Evolutionary conservation across 2,113 vertebrate species (phyloP).

Genomic region (Notiomystis cincta): DNA sequence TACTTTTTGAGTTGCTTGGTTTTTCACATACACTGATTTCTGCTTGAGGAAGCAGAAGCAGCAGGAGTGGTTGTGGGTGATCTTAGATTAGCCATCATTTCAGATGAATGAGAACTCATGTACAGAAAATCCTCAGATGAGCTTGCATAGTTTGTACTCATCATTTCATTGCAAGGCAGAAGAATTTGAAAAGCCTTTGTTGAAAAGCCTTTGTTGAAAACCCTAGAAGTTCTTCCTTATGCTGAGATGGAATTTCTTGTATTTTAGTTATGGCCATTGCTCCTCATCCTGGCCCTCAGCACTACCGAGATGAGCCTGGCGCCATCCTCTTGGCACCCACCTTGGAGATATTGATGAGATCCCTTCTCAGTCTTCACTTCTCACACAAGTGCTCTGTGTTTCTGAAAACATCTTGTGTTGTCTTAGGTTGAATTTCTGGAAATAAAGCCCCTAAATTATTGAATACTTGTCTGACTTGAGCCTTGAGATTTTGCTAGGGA

Average conservation of each 20-base stretch:
- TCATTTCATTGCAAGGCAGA: background rate
- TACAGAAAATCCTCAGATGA: background rate
- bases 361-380: background rate
- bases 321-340: background rate
- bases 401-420: background rate
- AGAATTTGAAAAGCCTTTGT: background rate
- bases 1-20: background rate
- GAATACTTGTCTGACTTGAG: background rate
- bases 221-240: background rate
- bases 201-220: rapidly evolving
- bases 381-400: background rate
- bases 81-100: background rate
- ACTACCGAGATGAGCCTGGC: background rate
- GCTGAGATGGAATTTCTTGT: background rate
- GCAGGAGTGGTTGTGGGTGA: background rate
- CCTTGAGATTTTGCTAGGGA: background rate
- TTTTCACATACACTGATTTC: background rate
- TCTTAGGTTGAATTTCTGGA: background rate
- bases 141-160: background rate
- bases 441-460: background rate
- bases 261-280: background rate
- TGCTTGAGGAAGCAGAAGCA: background rate
- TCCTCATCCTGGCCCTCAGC: rapidly evolving
- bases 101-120: background rate
- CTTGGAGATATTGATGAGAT: background rate